A percentile compares a stretch with the other conserved stretches of the same genome.
These are phyloP conservation scores for Zoanthus sansibaricus DNA, from an alignment of 92 coral and sea anemone genomes.

Conservation along the genomic window DNA sequence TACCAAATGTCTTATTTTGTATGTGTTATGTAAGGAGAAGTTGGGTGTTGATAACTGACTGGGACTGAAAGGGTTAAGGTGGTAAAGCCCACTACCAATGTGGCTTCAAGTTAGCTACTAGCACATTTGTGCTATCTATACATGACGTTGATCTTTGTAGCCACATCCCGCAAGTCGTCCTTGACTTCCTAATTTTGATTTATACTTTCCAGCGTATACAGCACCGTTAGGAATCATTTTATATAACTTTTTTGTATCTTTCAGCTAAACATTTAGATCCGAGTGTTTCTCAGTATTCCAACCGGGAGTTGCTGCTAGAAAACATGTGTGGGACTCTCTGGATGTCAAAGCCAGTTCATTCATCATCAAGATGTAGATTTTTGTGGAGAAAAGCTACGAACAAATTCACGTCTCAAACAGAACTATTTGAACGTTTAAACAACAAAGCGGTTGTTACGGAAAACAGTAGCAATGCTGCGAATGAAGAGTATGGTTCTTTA, in stretches of 20 bases:
- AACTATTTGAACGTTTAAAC: conserved; percentile 22
- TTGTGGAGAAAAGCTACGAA: conserved; percentile 22
- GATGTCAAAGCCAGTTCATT: neutral
- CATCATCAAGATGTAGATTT: neutral
- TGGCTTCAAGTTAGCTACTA: too few species aligned
- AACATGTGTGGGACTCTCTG: conserved; percentile 39
- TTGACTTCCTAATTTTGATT: neutral
- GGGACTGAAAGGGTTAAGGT: too few species aligned
- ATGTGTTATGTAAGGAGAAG: too few species aligned
- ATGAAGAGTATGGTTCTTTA: neutral
- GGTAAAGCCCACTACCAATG: too few species aligned
- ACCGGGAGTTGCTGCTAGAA: conserved; percentile 3
- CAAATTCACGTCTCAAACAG: neutral
- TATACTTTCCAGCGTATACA: neutral
- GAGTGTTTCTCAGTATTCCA: too few species aligned
- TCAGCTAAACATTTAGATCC: neutral
- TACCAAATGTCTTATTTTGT: too few species aligned
- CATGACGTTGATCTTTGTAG: too few species aligned
- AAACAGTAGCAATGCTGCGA: neutral
- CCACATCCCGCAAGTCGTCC: too few species aligned
- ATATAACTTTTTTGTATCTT: neutral
- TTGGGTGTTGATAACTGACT: too few species aligned
- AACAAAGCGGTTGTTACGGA: neutral
- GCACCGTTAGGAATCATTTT: neutral
- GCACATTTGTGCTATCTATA: too few species aligned